Percentiles rank a stretch among this genome's conserved stretches.
phyloP scores from a whole-genome alignment of 1,140 invertebrate genomes.

The Aphaenogaster ashmeadi region DNA sequence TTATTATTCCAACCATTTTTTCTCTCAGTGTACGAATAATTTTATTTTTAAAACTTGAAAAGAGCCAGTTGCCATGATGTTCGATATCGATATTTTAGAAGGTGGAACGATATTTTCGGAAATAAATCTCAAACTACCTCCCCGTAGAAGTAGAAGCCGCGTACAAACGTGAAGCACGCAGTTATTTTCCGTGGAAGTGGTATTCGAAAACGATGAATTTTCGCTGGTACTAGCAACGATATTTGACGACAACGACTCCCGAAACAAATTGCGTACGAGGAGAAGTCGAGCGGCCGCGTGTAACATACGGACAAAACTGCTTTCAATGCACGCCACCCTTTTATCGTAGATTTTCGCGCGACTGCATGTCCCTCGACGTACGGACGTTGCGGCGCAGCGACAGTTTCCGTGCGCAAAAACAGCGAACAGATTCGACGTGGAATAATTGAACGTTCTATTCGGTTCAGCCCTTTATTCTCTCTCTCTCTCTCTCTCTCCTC shows the following conservation, averaged over 20 bases:
- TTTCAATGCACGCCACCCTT: slow-evolving; percentile 53
- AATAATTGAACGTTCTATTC: slow-evolving; percentile 68
- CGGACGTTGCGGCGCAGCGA: slow-evolving; percentile 34
- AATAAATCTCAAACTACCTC: not conserved
- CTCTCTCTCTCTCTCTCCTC: not conserved
- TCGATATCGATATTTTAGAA: not conserved
- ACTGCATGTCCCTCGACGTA: slow-evolving; percentile 18
- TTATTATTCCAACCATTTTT: no score
- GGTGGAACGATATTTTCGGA: not conserved
- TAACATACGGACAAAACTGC: slow-evolving; percentile 44
- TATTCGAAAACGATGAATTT: slow-evolving; percentile 41
- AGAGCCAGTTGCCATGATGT: not conserved
- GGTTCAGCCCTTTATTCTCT: slow-evolving; percentile 1
- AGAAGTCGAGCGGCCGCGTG: slow-evolving; percentile 34
- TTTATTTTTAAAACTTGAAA: not conserved
- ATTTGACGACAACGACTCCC: slow-evolving; percentile 21
- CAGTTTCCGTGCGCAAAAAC: slow-evolving; percentile 55
- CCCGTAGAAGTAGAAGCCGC: not conserved
- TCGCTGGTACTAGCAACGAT: slow-evolving; percentile 14
- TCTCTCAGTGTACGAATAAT: no score
- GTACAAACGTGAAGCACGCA: not conserved
- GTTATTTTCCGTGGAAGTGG: not conserved
- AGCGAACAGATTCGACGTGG: slow-evolving; percentile 44
- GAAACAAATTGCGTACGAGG: slow-evolving; percentile 43
- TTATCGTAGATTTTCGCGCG: slow-evolving; percentile 60